phyloP scores from a whole-genome alignment of 2,888 invertebrate species.

The Rhogogaster chlorosoma region DNA sequence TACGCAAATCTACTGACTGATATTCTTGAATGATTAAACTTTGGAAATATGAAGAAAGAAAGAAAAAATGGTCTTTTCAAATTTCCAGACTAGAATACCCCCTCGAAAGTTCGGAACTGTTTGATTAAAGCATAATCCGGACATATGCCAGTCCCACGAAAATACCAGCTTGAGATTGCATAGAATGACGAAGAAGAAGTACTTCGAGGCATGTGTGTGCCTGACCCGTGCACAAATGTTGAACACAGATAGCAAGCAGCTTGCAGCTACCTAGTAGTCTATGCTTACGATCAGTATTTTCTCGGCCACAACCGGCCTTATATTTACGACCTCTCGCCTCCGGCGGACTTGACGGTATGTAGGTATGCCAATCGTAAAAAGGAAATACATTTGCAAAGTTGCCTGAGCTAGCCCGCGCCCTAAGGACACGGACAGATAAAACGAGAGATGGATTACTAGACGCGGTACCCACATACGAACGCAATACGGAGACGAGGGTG shows the following conservation, averaged over 20 bases:
- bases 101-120: too few species aligned
- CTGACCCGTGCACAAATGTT: not conserved
- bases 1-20: too few species aligned
- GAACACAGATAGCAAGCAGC: not conserved
- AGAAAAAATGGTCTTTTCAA: too few species aligned
- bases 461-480: not conserved
- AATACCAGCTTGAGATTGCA: not conserved
- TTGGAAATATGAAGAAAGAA: too few species aligned
- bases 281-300: slow-evolving; percentile 32
- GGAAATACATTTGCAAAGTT: slow-evolving; percentile 32
- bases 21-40: too few species aligned
- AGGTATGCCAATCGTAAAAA: slow-evolving; percentile 17
- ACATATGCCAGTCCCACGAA: too few species aligned
- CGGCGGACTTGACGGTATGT: slow-evolving; percentile 15
- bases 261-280: not conserved
- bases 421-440: not conserved
- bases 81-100: too few species aligned
- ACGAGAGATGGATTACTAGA: not conserved
- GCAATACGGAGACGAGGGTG: not conserved
- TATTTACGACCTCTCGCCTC: slow-evolving; percentile 34
- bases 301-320: slow-evolving; percentile 24
- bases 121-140: too few species aligned
- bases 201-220: not conserved
- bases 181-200: not conserved
- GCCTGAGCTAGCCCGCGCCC: not conserved